Evolutionary conservation across 2,888 invertebrate genomes (phyloP).

Genomic region (Drosophila quasianomalipes): DNA sequence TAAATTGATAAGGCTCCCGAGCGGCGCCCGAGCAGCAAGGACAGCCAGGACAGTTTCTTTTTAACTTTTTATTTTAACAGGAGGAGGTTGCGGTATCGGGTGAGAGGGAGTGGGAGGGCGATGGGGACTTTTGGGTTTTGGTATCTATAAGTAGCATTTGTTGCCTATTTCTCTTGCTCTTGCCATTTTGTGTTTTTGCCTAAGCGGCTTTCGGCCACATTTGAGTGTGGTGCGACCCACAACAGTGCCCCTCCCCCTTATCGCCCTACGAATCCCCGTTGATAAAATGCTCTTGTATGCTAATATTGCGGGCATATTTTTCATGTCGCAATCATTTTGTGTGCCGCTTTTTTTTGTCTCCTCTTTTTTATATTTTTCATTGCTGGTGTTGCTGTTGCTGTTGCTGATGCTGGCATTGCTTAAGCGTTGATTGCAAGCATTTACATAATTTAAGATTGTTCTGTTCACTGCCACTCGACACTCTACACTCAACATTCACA

Average conservation of each 20-base stretch:
- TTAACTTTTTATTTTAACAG: conserved; percentile 1
- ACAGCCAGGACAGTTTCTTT: conserved; percentile 22
- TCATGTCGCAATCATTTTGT: conserved; percentile 73
- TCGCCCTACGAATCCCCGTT: neutral
- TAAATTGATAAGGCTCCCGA: conserved; percentile 72
- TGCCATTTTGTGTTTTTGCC: conserved; percentile 24
- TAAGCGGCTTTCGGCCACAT: conserved; percentile 62
- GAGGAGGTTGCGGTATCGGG: neutral
- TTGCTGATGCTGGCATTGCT: conserved; percentile 52
- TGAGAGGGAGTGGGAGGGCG: too few species aligned
- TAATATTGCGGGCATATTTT: conserved; percentile 74
- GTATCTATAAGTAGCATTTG: conserved; percentile 33
- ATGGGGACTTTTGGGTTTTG: conserved; percentile 5
- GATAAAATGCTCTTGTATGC: conserved; percentile 59
- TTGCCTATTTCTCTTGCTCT: conserved; percentile 35
- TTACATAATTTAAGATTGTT: conserved; percentile 77
- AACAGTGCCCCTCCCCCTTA: neutral
- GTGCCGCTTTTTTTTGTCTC: conserved; percentile 28
- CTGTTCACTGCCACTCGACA: conserved; percentile 57
- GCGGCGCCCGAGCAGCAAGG: neutral
- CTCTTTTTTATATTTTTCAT: conserved; percentile 22
- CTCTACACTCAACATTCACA: neutral
- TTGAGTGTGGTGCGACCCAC: conserved; percentile 8
- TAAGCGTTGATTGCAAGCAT: conserved; percentile 77
- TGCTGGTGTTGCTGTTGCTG: conserved; percentile 14